Evolutionary conservation across 2,797 vertebrate species (phyloP).

Genomic region (Argentina silus): DNA sequence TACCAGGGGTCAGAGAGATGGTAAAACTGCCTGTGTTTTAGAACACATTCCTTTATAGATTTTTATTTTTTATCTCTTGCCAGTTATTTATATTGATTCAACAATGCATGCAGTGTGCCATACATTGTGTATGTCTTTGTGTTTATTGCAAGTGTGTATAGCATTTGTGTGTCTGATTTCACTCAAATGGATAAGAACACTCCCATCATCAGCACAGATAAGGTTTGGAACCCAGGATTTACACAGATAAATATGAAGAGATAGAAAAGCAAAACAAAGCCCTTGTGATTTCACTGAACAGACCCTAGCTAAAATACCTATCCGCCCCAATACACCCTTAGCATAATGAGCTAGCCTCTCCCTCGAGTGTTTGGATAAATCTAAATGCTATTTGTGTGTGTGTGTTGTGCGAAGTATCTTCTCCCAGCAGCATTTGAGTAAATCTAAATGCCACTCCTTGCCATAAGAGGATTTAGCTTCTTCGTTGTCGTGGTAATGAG

Average conservation of each 20-base stretch:
- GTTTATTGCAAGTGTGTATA: too few species aligned
- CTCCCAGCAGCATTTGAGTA: slow-evolving; percentile 66
- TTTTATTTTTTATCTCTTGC: too few species aligned
- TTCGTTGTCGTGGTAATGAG: slow-evolving; percentile 70
- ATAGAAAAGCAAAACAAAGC: slow-evolving; percentile 46
- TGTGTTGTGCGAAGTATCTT: slow-evolving; percentile 21
- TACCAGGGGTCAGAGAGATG: too few species aligned
- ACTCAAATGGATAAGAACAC: too few species aligned
- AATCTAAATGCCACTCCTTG: slow-evolving; percentile 69
- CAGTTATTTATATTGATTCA: too few species aligned
- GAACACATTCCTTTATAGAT: too few species aligned
- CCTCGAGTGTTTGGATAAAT: slow-evolving; percentile 59
- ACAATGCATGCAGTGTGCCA: too few species aligned
- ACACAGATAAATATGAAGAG: slow-evolving; percentile 64
- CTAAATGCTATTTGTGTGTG: slow-evolving; percentile 50
- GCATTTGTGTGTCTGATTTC: too few species aligned
- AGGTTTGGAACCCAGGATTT: not conserved
- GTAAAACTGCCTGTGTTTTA: too few species aligned
- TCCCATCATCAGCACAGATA: too few species aligned
- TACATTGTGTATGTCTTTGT: too few species aligned
- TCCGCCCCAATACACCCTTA: slow-evolving; percentile 57
- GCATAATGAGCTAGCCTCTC: slow-evolving; percentile 19
- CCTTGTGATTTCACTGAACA: slow-evolving; percentile 43
- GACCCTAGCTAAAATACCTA: slow-evolving; percentile 63
- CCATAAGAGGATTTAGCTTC: slow-evolving; percentile 76